phyloP scores from a whole-genome alignment of 2,113 vertebrate genomes.

The Hippocampus guttulatus region DNA sequence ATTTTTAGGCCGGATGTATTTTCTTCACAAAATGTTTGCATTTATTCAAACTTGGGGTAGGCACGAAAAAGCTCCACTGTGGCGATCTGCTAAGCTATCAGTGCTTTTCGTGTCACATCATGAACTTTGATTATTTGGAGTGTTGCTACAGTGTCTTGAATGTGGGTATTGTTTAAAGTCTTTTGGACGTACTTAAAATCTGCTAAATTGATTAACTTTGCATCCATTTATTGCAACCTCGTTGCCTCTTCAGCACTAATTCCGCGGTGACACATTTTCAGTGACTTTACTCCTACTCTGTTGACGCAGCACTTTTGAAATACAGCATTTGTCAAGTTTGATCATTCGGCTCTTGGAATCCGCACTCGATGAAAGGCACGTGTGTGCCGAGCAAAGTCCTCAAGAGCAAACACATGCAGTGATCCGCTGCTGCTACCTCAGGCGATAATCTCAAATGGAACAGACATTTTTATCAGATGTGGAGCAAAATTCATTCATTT shows the following conservation, averaged over 20 bases:
- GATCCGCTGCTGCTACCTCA: conserved; percentile 23
- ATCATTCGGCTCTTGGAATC: background rate
- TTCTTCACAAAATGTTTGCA: no score
- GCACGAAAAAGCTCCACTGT: no score
- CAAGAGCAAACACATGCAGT: conserved; percentile 26
- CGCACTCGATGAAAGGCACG: conserved; percentile 15
- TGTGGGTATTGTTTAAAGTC: background rate
- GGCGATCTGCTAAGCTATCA: no score
- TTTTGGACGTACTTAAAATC: background rate
- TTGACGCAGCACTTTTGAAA: background rate
- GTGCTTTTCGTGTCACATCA: no score
- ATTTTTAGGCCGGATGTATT: no score
- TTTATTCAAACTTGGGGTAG: no score
- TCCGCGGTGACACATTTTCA: background rate
- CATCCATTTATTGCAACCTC: background rate
- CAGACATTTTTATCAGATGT: conserved; percentile 39
- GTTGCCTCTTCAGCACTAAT: background rate
- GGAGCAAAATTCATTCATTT: conserved; percentile 21
- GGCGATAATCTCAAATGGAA: conserved; percentile 34
- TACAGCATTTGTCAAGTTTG: background rate
- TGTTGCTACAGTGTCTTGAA: background rate
- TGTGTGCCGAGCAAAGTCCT: conserved; percentile 8
- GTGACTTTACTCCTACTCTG: background rate
- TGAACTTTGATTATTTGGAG: background rate
- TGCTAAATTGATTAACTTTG: background rate